Base-by-base conservation (phyloP, 2,113 vertebrate species). In the Origma solitaria region DNA sequence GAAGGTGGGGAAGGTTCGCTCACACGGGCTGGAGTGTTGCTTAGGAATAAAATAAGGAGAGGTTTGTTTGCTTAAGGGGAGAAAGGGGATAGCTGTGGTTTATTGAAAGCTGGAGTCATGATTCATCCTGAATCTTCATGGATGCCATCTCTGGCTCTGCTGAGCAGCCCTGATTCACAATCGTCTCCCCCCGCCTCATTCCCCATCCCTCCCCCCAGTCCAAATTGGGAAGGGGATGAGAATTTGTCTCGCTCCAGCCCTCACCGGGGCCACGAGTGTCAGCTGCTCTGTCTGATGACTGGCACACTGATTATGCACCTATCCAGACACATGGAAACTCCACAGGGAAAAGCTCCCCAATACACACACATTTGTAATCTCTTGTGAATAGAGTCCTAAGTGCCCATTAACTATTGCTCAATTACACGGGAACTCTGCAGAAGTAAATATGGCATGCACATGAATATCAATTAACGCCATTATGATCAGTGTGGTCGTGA, bases 401-500 rank as follows among this genome's bases (percentile, higher is more conserved):
- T 95, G 95, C 96, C 81, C 95, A 96, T 96, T 96, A 96, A 92
- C 95, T 95, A 86, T 96, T 96, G 91, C 85, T 94, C 96, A 96
- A 94, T 82, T 92, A 86, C 87, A 94, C 66, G 53, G 91, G 87
- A 95, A 76, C 45, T 90, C 89, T 93, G 88, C 95, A 95, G 97
- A 94, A 95, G 89, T 66, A 87, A 94, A 77, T 93, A 93, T 90
- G 92, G 96, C 96, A 96, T 96, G 95, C 91, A 96, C 94, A 84
- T 97, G 97, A 94, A 96, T 97, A 96, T 96, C 96, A 97, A 86
- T 97, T 97, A 97, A 97, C n/a, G 58, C 93, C 91, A 95, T 97
- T 96, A 95, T 97, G 95, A 96, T 90, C 95, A 93, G 60, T 79
- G 64, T 81, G 44, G 92, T 86, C 25, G 38, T 56, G 95, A 85